A percentile compares a stretch with the other conserved stretches of the same genome.
These are phyloP conservation scores for Hypomesus transpacificus DNA, from an alignment of 2,113 vertebrate genomes.

Conservation along the genomic window DNA sequence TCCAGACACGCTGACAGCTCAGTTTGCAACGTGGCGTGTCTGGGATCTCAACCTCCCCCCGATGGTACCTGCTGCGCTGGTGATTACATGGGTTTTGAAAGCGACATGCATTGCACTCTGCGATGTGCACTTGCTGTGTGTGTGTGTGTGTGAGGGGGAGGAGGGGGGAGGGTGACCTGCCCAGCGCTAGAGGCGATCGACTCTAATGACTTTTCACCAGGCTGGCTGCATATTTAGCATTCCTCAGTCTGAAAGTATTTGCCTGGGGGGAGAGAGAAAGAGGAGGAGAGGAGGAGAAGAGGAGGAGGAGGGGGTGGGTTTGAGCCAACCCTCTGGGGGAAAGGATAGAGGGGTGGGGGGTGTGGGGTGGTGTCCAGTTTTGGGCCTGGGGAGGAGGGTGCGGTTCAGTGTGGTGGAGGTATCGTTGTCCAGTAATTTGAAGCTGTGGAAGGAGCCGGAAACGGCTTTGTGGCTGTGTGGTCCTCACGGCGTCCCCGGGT, in stretches of 20 bases:
- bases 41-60: slow-evolving; percentile 2
- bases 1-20: no score
- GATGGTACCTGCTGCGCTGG: slow-evolving; percentile 35
- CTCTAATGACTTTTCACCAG: slow-evolving; percentile 63
- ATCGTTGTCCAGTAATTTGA: background rate
- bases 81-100: slow-evolving; percentile 44
- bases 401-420: background rate
- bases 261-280: slow-evolving; percentile 4
- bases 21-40: no score
- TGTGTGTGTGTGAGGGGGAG: slow-evolving; percentile 20
- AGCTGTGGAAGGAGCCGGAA: no score
- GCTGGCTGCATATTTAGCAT: slow-evolving; percentile 63
- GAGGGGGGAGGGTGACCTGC: slow-evolving; percentile 37
- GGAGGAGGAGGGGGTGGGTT: slow-evolving; percentile 17
- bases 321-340: background rate
- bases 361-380: slow-evolving; percentile 1
- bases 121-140: slow-evolving; percentile 5
- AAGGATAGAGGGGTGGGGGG: slow-evolving; percentile 10
- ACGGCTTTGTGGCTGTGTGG: no score
- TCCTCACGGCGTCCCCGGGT: no score
- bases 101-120: background rate
- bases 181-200: slow-evolving; percentile 48
- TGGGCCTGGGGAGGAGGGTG: slow-evolving; percentile 10
- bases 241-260: slow-evolving; percentile 52
- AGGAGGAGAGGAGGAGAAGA: background rate